Conservation (phyloP, 2,888 invertebrate genomes). For the Criorhina ranunculi region DNA sequence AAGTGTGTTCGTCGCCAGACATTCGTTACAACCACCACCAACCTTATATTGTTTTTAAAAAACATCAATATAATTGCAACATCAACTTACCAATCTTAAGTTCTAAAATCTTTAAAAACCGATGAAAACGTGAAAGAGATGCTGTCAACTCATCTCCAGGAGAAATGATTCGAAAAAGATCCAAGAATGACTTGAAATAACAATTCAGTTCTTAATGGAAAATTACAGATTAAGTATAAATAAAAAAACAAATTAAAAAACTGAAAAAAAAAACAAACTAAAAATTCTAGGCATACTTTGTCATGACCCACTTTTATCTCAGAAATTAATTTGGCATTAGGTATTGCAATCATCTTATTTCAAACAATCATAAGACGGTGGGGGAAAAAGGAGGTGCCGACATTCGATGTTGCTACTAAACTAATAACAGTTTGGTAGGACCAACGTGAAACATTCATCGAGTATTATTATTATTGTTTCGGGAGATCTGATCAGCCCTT, state of each 20-base stretch:
- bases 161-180: slow-evolving; percentile 53
- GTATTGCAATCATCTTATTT: too few species aligned
- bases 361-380: too few species aligned
- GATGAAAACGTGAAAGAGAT: slow-evolving; percentile 43
- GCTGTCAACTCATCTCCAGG: slow-evolving; percentile 64
- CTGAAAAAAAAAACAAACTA: slow-evolving; percentile 41
- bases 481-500: too few species aligned
- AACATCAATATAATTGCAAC: slow-evolving; percentile 79
- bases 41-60: slow-evolving; percentile 83
- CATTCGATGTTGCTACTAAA: too few species aligned
- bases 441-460: too few species aligned
- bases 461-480: too few species aligned
- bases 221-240: slow-evolving; percentile 76
- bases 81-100: slow-evolving; percentile 69
- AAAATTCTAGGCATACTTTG: too few species aligned
- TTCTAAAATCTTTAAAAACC: slow-evolving; percentile 63
- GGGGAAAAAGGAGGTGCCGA: too few species aligned
- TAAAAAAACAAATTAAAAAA: slow-evolving; percentile 68
- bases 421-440: too few species aligned
- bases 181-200: slow-evolving; percentile 52
- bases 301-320: too few species aligned
- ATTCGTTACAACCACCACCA: slow-evolving; percentile 67
- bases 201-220: slow-evolving; percentile 73
- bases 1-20: slow-evolving; percentile 80
- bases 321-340: too few species aligned